Evolutionary conservation across 2,888 invertebrate species (phyloP).

Genomic region (Eudasyphora cyanicolor): DNA sequence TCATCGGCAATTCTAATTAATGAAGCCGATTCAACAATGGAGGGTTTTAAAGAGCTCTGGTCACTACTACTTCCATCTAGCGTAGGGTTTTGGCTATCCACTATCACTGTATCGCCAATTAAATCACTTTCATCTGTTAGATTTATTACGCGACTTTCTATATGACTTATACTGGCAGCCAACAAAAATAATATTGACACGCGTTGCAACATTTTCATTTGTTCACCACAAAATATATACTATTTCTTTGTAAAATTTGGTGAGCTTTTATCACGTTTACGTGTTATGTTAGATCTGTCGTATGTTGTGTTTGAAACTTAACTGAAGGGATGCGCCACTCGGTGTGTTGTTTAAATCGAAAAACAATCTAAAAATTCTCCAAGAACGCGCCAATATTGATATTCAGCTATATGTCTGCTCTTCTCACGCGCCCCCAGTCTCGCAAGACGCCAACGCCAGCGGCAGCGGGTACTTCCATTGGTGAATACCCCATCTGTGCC

Average conservation of each 20-base stretch:
- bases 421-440: too few relatives aligned
- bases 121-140: not conserved
- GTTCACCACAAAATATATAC: not conserved
- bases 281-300: not conserved
- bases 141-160: not conserved
- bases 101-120: not conserved
- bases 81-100: not conserved
- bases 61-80: not conserved
- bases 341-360: not conserved
- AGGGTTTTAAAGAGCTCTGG: not conserved
- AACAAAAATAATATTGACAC: not conserved
- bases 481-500: not conserved
- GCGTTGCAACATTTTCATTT: conserved; percentile 1
- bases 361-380: not conserved
- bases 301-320: conserved; percentile 1
- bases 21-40: not conserved
- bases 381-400: not conserved
- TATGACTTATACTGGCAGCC: not conserved
- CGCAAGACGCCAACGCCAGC: not conserved
- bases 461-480: not conserved
- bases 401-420: not conserved
- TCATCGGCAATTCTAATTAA: not conserved
- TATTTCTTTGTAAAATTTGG: not conserved
- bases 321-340: not conserved
- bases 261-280: not conserved